phyloP scores from a whole-genome alignment of 2,888 invertebrate genomes.

The Strigamia transsilvanica region DNA sequence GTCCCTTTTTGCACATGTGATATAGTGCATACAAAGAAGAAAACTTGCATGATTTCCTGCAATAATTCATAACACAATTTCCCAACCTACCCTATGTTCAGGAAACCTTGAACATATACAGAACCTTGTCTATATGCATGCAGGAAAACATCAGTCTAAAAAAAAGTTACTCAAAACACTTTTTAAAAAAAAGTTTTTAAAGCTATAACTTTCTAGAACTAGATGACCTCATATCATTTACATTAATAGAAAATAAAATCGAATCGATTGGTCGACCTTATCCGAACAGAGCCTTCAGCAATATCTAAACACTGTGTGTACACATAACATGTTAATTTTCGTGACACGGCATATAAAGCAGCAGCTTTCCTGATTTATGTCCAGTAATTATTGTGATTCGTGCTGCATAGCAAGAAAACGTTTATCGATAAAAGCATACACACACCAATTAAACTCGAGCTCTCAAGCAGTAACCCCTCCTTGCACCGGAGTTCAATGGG shows the following conservation, averaged over 20 bases:
- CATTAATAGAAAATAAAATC: conserved; percentile 21
- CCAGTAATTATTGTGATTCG: conserved; percentile 46
- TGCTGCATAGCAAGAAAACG: conserved; percentile 27
- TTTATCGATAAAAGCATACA: conserved; percentile 46
- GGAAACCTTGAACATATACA: conserved; percentile 25
- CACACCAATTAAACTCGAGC: conserved; percentile 26
- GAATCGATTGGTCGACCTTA: conserved; percentile 34
- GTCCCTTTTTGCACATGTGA: conserved; percentile 14
- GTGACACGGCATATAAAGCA: conserved; percentile 40
- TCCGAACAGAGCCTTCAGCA: not conserved
- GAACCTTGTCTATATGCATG: conserved; percentile 22
- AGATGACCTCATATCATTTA: conserved; percentile 20
- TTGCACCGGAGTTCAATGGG: not conserved
- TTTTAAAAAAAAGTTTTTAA: not conserved
- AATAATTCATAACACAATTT: conserved; percentile 30
- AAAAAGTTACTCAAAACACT: not conserved
- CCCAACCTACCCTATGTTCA: conserved; percentile 10
- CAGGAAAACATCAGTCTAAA: conserved; percentile 25
- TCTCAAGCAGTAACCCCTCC: conserved; percentile 25
- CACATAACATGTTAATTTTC: conserved; percentile 46
- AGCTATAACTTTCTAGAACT: not conserved
- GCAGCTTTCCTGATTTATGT: conserved; percentile 35
- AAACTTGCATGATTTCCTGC: conserved; percentile 30
- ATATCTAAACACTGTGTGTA: conserved; percentile 23
- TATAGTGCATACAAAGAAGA: conserved; percentile 30